Evolutionary conservation across 2,888 invertebrate genomes (phyloP).

Genomic region (Leptogaster cylindrica): DNA sequence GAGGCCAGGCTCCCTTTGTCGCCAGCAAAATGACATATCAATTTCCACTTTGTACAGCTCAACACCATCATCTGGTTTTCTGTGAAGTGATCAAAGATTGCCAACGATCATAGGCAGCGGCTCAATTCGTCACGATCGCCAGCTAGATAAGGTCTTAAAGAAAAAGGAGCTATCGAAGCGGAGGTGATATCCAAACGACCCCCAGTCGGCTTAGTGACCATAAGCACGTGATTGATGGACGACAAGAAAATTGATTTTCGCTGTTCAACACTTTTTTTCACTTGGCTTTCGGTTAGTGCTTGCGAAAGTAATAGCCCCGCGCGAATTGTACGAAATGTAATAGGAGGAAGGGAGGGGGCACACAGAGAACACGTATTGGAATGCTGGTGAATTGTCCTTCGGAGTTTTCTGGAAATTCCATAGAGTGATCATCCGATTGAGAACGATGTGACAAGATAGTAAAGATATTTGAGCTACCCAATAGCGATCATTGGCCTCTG

Average conservation of each 20-base stretch:
- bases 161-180: background rate
- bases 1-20: background rate
- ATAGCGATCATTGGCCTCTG: background rate
- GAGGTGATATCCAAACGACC: conserved; percentile 9
- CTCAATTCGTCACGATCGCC: conserved; percentile 29
- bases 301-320: no score
- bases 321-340: no score
- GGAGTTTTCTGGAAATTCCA: conserved; percentile 29
- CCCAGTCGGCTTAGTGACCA: conserved; percentile 5
- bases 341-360: background rate
- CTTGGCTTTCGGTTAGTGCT: no score
- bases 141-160: conserved; percentile 6
- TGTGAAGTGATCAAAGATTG: conserved; percentile 26
- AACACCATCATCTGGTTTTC: conserved; percentile 4
- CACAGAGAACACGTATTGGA: conserved; percentile 14
- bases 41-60: conserved; percentile 35
- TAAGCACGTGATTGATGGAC: conserved; percentile 42
- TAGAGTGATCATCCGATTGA: conserved; percentile 12
- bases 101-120: background rate
- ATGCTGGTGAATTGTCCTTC: conserved; percentile 14
- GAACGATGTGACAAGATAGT: conserved; percentile 22
- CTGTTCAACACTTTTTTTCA: conserved; percentile 43
- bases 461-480: conserved; percentile 1
- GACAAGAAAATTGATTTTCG: conserved; percentile 45
- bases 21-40: conserved; percentile 29